These are phyloP conservation scores for Branchipolynoe longqiensis DNA, from an alignment of 2,888 invertebrate genomes.

Conservation along the genomic window DNA sequence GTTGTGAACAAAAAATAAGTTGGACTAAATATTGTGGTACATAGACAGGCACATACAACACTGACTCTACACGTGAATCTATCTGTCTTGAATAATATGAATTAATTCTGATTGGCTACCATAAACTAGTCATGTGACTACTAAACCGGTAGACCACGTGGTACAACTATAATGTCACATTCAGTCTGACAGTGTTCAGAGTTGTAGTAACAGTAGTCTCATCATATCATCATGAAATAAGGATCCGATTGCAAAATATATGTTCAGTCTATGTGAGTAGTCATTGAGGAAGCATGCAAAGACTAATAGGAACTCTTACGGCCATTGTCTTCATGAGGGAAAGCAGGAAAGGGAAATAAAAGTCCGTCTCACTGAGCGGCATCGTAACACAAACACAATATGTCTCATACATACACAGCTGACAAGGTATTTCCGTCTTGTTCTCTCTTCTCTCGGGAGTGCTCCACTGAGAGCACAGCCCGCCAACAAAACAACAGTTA, in stretches of 20 bases:
- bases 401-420: conserved; percentile 51
- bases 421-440: neutral
- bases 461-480: conserved; percentile 41
- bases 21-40: conserved; percentile 12
- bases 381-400: conserved; percentile 52
- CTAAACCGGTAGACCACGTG: conserved; percentile 49
- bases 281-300: conserved; percentile 54
- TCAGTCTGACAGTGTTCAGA: conserved; percentile 37
- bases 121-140: conserved; percentile 55
- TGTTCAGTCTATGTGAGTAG: conserved; percentile 33
- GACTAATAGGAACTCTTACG: conserved; percentile 52
- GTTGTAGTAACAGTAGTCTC: neutral
- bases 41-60: conserved; percentile 26
- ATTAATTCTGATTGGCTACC: conserved; percentile 48
- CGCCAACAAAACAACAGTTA: conserved; percentile 43
- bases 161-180: conserved; percentile 31
- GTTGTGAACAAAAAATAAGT: conserved; percentile 3
- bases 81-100: neutral
- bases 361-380: conserved; percentile 39
- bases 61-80: conserved; percentile 29
- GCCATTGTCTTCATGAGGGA: conserved; percentile 56
- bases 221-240: conserved; percentile 28
- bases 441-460: neutral
- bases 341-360: conserved; percentile 56
- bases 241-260: conserved; percentile 26